Base-by-base conservation (phyloP, 1,140 invertebrate species). In the Antheraea pernyi region DNA sequence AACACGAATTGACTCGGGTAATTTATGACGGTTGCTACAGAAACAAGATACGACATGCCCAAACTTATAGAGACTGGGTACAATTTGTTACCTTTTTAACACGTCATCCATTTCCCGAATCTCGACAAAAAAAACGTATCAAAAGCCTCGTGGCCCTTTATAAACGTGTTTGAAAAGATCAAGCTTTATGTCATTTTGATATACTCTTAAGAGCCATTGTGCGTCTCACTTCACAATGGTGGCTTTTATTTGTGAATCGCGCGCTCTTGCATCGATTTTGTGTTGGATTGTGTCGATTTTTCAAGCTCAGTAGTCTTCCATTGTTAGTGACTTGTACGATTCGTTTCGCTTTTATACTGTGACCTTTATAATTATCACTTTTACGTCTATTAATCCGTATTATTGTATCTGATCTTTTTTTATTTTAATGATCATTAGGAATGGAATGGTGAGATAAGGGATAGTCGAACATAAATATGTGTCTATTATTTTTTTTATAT, bases 101-200 rank as follows among this genome's bases (percentile, higher is more conserved):
- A 90, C 89, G 82, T 91, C 87, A 89, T 91, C 85, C 85, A 90
- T 91, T 90, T 85, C 71, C 75, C 80, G 83, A 87, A 84, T 81
- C 68, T 70, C 62, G 64, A 68, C 74, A 80, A 88, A 90, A n/a
- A n/a, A 88, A 83, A 85, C 39, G 46, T 53, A 53, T 65, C 36
- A 69, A 77, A 83, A 88, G 46, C 39, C 64, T 46, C 84, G 78
- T 88, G 86, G 83, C 66, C 87, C 82, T 84, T 88, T 90, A 88
- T 84, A 77, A 80, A 78, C 73, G 70, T 80, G 85, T 89, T 88
- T 87, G 76, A 84, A 84, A 86, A 85, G 84, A 84, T 86, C 78
- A 76, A 80, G 83, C 84, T 91, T 91, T 91, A 90, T 91, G 88
- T 91, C 86, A 84, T 91, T 91, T 92, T 92, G 88, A 91, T 92